Percentiles rank a stretch among this genome's conserved stretches.
Evolutionary conservation across 2,113 vertebrate genomes (phyloP).

Genomic region (Henicopernis longicauda): DNA sequence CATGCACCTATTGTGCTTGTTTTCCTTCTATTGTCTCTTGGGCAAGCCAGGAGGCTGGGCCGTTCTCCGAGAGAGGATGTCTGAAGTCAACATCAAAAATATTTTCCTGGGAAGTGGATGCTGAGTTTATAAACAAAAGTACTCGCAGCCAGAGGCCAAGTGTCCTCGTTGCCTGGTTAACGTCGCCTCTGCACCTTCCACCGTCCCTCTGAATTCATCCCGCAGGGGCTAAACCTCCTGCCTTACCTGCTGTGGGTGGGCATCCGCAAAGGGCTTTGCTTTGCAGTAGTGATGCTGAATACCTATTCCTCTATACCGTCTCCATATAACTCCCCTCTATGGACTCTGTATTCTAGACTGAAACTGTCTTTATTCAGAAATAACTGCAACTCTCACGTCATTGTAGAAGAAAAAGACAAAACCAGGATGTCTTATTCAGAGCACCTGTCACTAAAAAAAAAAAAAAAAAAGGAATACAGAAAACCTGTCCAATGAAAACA

Average conservation of each 20-base stretch:
- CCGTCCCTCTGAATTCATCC: background rate
- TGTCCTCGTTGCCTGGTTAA: background rate
- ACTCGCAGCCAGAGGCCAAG: background rate
- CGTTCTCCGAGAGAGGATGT: background rate
- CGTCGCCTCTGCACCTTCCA: background rate
- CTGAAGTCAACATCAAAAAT: slow-evolving; percentile 51
- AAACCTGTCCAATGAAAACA: background rate
- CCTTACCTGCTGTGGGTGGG: background rate
- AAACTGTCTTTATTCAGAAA: background rate
- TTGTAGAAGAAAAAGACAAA: background rate
- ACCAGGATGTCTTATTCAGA: background rate
- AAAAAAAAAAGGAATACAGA: too few relatives aligned
- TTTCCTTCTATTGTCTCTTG: slow-evolving; percentile 53
- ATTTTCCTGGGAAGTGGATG: slow-evolving; percentile 52
- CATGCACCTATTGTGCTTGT: slow-evolving; percentile 50
- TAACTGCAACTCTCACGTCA: background rate
- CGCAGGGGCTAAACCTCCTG: background rate
- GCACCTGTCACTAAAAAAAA: background rate
- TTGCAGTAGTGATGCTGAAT: accelerated
- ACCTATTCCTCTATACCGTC: background rate
- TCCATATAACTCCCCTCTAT: too few relatives aligned
- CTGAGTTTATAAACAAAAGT: slow-evolving; percentile 15
- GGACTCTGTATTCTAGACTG: background rate
- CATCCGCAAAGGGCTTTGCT: background rate
- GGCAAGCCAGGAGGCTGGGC: slow-evolving; percentile 20